Base-by-base conservation (phyloP, 1,140 invertebrate species). In the Drosophila chauvacae region DNA sequence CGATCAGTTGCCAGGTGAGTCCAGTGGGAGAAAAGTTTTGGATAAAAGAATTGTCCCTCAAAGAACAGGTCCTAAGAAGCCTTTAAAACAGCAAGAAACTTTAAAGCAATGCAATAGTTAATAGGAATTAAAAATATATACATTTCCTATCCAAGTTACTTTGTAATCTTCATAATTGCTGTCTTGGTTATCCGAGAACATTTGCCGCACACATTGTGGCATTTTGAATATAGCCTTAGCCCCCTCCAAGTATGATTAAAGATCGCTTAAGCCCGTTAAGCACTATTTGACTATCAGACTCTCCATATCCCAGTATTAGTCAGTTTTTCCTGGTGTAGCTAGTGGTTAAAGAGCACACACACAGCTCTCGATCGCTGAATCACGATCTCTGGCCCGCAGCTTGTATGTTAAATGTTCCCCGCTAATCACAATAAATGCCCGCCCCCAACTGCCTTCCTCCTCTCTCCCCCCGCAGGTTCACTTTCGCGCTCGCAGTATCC, bases 401-500 rank as follows among this genome's bases (percentile, higher is more conserved):
- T 56, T 77, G 74, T 69, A 61, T 69, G 56, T 77, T 73, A 73
- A 66, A 77, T 81, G 70, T 72, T 73, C 56, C 63, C 63, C 63
- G 48, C 45, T 70, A 70, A 70, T 70, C 69, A 72, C 69, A 73
- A 51, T 26, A 50, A 72, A 60, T 33, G 44, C 56, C 41, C 70
- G 64, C 63, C 61, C 37, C 55, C 28, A 39, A 59, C 23, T 63
- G 50, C 47, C 4, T 47, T 39, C 13, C 3, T 45, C 7, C 53
- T 42, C 45, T 18, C 2, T 11, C 16, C 16, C 16, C 16, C 16
- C 33, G 45, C 95, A 98, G 97, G 96, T 91, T 96, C 97, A 23
- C 93, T 98, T 86, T 97, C 96, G 41, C 96, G 97, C 81, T 98
- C 97, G 23, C 97, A 98, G 93, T 98, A 98, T 93, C 97, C 97